Evolutionary conservation across 2,797 vertebrate genomes (phyloP), one percentile per base, ranked within the genome.

Genomic region (Acipenser ruthenus): DNA sequence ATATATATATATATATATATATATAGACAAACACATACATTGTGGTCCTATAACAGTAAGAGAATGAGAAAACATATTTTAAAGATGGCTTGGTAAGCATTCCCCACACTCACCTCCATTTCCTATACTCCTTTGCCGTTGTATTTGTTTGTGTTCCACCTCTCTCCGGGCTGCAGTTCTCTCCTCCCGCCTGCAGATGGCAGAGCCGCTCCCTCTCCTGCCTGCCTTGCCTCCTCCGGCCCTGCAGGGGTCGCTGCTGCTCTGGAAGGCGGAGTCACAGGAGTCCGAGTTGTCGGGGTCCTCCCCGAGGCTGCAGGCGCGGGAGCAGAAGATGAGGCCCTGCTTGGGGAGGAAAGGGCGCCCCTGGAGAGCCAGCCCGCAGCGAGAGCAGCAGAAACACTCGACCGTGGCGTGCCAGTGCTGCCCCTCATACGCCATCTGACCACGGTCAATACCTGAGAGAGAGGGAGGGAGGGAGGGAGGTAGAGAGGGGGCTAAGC

Each of bases 371-470:
- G 93, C 86, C 5, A 86, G 83, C 0, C 70, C 82, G 11, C 94
- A 96, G 70, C 87, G 83, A 65, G 88, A 90, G 63, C 94, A 96
- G 79, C 92, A 89, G 88, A 96, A 96, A 68, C 94, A 96, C 0
- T 76, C 70, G 68, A 93, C 90, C 0, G 86, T 85, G 0, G 94
- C 94, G 0, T 96, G 94, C 94, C 94, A 96, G 82, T 94, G 94
- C 76, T 94, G 94, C 37, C 93, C 93, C 70, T 93, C 92, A 0
- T 94, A 94, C 0, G 92, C 91, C 91, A 96, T 94, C 83, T 96
- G 93, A 49, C 94, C 93, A 81, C 95, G 93, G 75, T 95, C 93
- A 9, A 95, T 91, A 68, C 93, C 94, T 95, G 74, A 62, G 71
- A 64, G 58, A 47, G 8, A 1, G 49, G 6, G 55, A 9, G 50